These are phyloP conservation scores for Gila orcuttii DNA, from an alignment of 2,113 vertebrate genomes.

Conservation along the genomic window DNA sequence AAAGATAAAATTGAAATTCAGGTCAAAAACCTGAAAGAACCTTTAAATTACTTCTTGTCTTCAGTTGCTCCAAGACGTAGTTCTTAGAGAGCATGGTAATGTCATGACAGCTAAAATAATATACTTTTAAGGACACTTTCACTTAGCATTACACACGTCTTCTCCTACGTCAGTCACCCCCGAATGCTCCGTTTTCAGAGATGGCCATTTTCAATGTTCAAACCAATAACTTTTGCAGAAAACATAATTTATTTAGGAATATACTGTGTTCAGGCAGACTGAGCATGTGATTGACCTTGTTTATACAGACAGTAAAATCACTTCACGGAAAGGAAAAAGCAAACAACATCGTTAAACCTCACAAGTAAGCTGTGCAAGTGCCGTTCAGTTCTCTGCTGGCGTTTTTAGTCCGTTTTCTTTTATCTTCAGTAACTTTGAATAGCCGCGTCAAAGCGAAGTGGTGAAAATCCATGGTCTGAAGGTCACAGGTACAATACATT, in stretches of 20 bases:
- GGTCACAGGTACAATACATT: slow-evolving; percentile 19
- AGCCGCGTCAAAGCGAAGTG: slow-evolving; percentile 15
- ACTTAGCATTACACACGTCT: neutral
- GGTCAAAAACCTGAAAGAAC: neutral
- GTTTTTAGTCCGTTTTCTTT: slow-evolving; percentile 41
- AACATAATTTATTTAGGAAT: slow-evolving; percentile 82
- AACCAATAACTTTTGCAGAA: slow-evolving; percentile 52
- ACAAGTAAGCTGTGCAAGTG: slow-evolving; percentile 58
- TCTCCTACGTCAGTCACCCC: neutral
- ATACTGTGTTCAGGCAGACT: slow-evolving; percentile 76
- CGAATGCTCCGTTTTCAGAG: neutral
- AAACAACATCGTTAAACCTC: slow-evolving; percentile 35
- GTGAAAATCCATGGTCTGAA: slow-evolving; percentile 10
- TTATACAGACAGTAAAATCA: slow-evolving; percentile 74
- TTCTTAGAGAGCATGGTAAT: neutral
- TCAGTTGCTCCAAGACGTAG: neutral
- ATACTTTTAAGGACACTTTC: neutral
- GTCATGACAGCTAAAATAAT: neutral
- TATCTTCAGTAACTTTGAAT: slow-evolving; percentile 20
- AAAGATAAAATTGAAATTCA: neutral
- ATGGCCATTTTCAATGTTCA: slow-evolving; percentile 9
- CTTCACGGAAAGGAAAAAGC: slow-evolving; percentile 65
- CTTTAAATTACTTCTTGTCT: neutral
- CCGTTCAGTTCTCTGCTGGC: slow-evolving; percentile 46
- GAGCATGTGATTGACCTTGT: slow-evolving; percentile 71